Evolutionary conservation across 2,797 vertebrate genomes (phyloP).

Genomic region (Tokudaia muenninki): DNA sequence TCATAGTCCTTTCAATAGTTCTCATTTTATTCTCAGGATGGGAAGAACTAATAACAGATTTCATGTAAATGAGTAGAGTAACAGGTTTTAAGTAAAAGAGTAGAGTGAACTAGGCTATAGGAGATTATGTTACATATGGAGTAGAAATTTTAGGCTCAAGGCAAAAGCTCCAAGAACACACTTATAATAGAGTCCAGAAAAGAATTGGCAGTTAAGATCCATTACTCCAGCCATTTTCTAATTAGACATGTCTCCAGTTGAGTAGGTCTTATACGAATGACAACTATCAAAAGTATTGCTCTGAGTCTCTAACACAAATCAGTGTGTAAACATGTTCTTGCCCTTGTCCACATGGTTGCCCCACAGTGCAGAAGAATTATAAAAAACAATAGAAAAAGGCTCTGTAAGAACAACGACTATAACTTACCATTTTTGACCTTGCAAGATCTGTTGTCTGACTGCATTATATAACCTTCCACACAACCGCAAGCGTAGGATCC

Average conservation of each 20-base stretch:
- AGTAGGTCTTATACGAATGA: constrained; percentile 36
- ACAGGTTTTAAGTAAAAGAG: background rate
- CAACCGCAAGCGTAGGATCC: constrained; percentile 97
- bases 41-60: background rate
- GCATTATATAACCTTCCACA: constrained; percentile 95
- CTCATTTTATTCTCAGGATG: background rate
- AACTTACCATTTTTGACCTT: constrained; percentile 96
- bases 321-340: background rate
- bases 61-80: background rate
- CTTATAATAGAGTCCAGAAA: background rate
- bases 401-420: background rate
- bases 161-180: background rate
- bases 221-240: constrained; percentile 42
- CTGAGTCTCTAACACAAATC: constrained; percentile 1
- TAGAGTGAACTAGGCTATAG: background rate
- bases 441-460: constrained; percentile 95
- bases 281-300: background rate
- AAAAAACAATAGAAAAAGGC: background rate
- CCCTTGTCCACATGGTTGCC: background rate
- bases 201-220: background rate
- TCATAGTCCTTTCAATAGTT: background rate
- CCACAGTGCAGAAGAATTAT: background rate
- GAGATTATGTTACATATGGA: background rate
- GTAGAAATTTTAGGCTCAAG: background rate
- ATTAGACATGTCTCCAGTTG: constrained; percentile 50